Percentiles rank a stretch among this genome's conserved stretches.
phyloP scores from a whole-genome alignment of 2,113 vertebrate genomes.

The Nothobranchius furzeri region DNA sequence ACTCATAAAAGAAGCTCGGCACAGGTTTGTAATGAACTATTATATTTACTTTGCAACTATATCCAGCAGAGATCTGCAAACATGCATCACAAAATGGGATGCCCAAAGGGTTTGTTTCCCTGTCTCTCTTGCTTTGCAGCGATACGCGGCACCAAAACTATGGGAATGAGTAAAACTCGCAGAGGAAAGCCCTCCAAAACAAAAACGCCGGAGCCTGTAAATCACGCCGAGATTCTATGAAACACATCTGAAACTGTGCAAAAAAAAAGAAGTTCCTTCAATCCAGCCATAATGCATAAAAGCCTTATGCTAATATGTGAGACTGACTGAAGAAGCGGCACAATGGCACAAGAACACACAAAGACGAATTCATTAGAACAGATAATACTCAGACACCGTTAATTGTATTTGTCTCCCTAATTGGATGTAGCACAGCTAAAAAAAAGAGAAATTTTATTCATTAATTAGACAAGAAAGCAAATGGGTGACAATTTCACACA shows the following conservation, averaged over 20 bases:
- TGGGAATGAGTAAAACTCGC: conserved; percentile 53
- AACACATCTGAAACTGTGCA: conserved; percentile 40
- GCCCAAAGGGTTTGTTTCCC: conserved; percentile 48
- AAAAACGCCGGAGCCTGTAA: conserved; percentile 33
- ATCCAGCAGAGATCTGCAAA: conserved; percentile 36
- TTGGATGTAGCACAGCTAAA: conserved; percentile 73
- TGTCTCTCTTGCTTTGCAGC: conserved; percentile 44
- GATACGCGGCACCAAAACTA: conserved; percentile 59
- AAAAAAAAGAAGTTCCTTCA: conserved; percentile 26
- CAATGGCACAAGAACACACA: conserved; percentile 63
- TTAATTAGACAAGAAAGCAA: conserved; percentile 74
- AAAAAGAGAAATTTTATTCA: conserved; percentile 65
- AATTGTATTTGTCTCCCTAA: conserved; percentile 75
- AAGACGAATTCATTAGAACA: conserved; percentile 76
- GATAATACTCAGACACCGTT: conserved; percentile 77
- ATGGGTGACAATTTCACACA: conserved; percentile 49
- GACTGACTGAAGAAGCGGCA: conserved; percentile 54
- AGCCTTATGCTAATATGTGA: conserved; percentile 52
- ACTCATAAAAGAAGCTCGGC: conserved; percentile 47
- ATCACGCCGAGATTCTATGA: conserved; percentile 30
- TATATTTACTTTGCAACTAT: conserved; percentile 41
- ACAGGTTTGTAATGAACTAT: conserved; percentile 36
- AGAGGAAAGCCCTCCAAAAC: conserved; percentile 55
- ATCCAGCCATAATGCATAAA: conserved; percentile 48
- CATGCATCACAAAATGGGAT: conserved; percentile 52